Base-by-base conservation (phyloP, 2,113 vertebrate species). In the Hypanus sabinus region DNA sequence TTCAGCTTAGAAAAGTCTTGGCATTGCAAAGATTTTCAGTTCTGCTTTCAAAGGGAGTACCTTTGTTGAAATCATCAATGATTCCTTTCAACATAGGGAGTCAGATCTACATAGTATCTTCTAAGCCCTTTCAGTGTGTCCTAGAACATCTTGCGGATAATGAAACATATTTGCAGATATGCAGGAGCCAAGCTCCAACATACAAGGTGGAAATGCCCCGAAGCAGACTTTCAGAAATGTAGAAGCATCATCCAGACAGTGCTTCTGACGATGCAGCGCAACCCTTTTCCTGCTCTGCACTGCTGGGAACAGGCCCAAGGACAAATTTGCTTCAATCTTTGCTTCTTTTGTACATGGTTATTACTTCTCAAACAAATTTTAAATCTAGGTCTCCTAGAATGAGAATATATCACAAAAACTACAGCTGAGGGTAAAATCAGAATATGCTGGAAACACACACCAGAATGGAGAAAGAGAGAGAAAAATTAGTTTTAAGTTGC, bases 11-110 rank as follows among this genome's bases (percentile, higher is more conserved):
- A 93, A 93, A 93, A 73, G 71, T 20, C 36, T 18, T 46, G 33
- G 27, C 36, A 38, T 93, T 73, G n/a, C 90, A 93, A 93, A 46
- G 18, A 93, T 93, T 55, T 93, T 93, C 90, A 38, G 73, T 36
- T 65, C 57, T 93, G 90, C 68, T 93, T 93, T 36, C 68, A 70
- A 73, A 73, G 68, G 20, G 68, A 71, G n/a, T 24, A 73, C 12
- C 8, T 5, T 65, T 88, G 81, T 62, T 62, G 5, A 88, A 65
- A 88, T 24, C 30, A n/a, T 3, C 57, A 65, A 65, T 33, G 46
- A 55, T 0, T 9, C 46, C 55, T 27, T 85, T 60, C 81, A 60
- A 27, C 46, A 57, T 85, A 73, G 24, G 5, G 71, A 70, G 20
- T 24, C 71, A 73, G 16, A 24, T 24, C 24, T 73, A 73, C 71